Base-by-base conservation (phyloP, 2,113 vertebrate species). In the Corythaeola cristata region DNA sequence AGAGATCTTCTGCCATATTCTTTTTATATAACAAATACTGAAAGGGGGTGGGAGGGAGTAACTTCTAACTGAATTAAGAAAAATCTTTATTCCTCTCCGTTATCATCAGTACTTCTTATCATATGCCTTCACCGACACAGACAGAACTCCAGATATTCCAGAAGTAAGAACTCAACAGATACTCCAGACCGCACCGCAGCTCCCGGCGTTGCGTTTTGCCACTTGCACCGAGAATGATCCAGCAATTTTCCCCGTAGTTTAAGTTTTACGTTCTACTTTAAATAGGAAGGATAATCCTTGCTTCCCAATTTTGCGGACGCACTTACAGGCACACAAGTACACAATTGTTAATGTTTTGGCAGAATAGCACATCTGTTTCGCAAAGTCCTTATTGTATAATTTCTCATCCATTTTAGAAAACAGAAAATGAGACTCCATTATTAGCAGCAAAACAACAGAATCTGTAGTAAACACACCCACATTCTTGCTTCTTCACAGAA, bases 131-230 rank as follows among this genome's bases (percentile, higher is more conserved):
- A 18, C 30, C 5, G 5, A 5, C 35, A 44, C 1, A 14, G 26
- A 22, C 11, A 20, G 6, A 85, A 11, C 27, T 28, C 45, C 79
- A 86, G 59, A 27, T 11, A 16, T 1, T 7, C 15, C n/a, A n/a
- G n/a, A 3, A 2, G 12, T 5, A 12, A 4, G 14, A 44, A 37
- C 14, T 27, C 59, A 19, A 44, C 35, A 64, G 50, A 20, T 3
- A 3, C 30, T 19, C 19, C 3, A 77, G 92, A 50, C 47, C 2
- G 24, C 32, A 21, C 8, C 2, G 2, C 58, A 32, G 56, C 30
- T 37, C 47, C 56, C 39, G 2, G 0, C 55, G 3, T 2, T 3
- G 22, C 26, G 3, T 4, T 5, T 41, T 4, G 24, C 47, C 37
- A 26, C 69, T 50, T 37, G 37, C 28, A 26, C 19, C 47, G 14